phyloP scores from a whole-genome alignment of 2,888 invertebrate species.

The Callosobruchus maculatus region DNA sequence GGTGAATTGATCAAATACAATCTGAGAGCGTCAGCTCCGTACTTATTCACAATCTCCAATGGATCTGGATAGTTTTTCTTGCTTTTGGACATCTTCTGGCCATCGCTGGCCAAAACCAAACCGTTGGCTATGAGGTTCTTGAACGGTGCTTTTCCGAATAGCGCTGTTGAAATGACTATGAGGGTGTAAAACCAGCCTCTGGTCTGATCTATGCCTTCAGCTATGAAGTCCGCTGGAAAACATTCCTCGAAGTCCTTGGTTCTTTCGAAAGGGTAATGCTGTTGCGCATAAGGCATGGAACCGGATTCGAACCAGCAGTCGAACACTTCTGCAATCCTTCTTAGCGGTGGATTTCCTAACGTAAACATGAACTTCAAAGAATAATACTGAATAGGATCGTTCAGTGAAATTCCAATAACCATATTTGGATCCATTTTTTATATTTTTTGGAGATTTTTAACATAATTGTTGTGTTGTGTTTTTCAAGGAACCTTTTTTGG shows the following conservation, averaged over 20 bases:
- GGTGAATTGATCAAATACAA: constrained; percentile 97
- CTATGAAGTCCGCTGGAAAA: constrained; percentile 99
- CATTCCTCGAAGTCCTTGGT: constrained; percentile 80
- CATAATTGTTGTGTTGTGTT: too few relatives aligned
- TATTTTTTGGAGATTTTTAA: too few relatives aligned
- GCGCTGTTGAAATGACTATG: constrained; percentile 91
- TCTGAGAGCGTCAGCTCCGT: constrained; percentile 94
- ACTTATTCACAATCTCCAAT: constrained; percentile 81
- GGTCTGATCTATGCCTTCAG: constrained; percentile 98
- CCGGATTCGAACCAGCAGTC: constrained; percentile 99
- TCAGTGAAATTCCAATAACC: neutral
- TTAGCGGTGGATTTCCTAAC: constrained; percentile 67
- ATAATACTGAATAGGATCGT: neutral
- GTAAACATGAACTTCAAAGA: neutral
- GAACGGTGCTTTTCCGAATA: constrained; percentile 95
- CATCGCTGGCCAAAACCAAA: constrained; percentile 92
- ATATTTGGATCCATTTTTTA: too few relatives aligned
- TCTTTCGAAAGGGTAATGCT: constrained; percentile 94
- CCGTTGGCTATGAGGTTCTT: constrained; percentile 97
- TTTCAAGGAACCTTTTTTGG: too few relatives aligned
- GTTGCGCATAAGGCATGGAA: constrained; percentile 97
- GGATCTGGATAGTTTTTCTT: constrained; percentile 99
- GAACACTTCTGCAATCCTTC: constrained; percentile 89
- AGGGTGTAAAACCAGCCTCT: constrained; percentile 98
- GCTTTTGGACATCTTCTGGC: constrained; percentile 99